Conservation (phyloP, 1,140 invertebrate genomes). For the Panagrolaimus sp. region DNA sequence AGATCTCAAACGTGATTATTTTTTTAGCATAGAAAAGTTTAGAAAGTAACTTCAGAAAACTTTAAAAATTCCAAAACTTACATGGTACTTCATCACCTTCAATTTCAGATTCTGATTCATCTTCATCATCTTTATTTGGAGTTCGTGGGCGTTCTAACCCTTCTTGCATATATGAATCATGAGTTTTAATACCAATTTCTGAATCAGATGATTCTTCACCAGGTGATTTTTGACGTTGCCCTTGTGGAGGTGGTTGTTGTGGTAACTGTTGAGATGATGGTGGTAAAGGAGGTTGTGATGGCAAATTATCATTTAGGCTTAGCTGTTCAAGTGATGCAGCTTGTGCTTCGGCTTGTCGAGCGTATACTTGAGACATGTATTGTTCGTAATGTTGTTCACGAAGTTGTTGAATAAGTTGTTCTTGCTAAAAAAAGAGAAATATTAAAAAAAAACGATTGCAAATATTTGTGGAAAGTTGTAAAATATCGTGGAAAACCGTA, state of each 20-base stretch:
- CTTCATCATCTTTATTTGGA: conserved; percentile 13
- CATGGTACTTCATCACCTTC: conserved; percentile 25
- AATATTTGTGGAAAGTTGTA: too few species aligned
- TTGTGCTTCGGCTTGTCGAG: conserved; percentile 38
- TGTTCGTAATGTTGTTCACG: conserved; percentile 48
- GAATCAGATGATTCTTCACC: conserved; percentile 31
- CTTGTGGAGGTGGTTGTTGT: too few species aligned
- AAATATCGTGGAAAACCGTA: too few species aligned
- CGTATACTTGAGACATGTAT: conserved; percentile 49
- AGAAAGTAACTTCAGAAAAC: background rate
- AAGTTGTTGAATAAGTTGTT: conserved; percentile 42
- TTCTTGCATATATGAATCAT: conserved; percentile 31
- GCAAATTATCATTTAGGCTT: background rate
- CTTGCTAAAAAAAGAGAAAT: conserved; percentile 44
- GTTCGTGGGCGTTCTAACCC: conserved; percentile 27
- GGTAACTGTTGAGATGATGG: background rate
- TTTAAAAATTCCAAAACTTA: conserved; percentile 17
- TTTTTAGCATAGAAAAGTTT: background rate
- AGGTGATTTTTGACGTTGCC: too few species aligned
- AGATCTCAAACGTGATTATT: too few species aligned
- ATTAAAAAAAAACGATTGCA: too few species aligned
- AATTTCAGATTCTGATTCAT: conserved; percentile 33
- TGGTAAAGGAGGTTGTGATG: background rate
- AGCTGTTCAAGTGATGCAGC: conserved; percentile 20
- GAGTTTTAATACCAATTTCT: conserved; percentile 32